Evolutionary conservation across 2,888 invertebrate species (phyloP), one percentile per base, ranked within the genome.

Genomic region (Augiades crinisus): DNA sequence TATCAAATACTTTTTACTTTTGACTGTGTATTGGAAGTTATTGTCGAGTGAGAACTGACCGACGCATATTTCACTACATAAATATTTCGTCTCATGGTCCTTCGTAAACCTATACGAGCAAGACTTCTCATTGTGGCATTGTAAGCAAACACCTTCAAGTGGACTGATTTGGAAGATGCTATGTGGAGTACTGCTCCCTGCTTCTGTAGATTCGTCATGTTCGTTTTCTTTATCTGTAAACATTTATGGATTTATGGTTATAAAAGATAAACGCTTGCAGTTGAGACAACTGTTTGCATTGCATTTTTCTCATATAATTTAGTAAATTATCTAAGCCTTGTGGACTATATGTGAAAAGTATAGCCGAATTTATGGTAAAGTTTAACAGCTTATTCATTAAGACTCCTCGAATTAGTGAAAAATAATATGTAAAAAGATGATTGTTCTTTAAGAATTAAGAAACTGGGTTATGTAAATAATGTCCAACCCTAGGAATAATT

Each of bases 61-160:
- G 8, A 91, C 70, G 64, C 93, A 93, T 13, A 70, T 67, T 10
- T 90, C 81, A 21, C 68, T 74, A 64, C 93, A 93, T 14, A 92
- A 62, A 52, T 79, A 81, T 7, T 67, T 66, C 1, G 60, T 62
- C 22, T 80, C 77, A 5, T 67, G 68, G 1, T 86, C 77, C 55
- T 80, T 75, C 5, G 62, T 51, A 53, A 78, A 79, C 22, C 80
- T 70, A 62, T 72, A 91, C 2, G 63, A 64, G 60, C 90, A 91
- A 0, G 66, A 55, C 4, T 68, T 69, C 8, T 69, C 70, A 10
- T 56, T 57, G 1, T 77, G 72, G 61, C 92, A 92, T 47, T 90
- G 84, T 16, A 79, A 58, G 64, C 92, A 92, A 7, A 67, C 72
- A 21, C 79, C 67, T n/a, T 83, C 75, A 2, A 68, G 59, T 5